Evolutionary conservation across 1,140 invertebrate genomes (phyloP).

Genomic region (Drosophila serrata): DNA sequence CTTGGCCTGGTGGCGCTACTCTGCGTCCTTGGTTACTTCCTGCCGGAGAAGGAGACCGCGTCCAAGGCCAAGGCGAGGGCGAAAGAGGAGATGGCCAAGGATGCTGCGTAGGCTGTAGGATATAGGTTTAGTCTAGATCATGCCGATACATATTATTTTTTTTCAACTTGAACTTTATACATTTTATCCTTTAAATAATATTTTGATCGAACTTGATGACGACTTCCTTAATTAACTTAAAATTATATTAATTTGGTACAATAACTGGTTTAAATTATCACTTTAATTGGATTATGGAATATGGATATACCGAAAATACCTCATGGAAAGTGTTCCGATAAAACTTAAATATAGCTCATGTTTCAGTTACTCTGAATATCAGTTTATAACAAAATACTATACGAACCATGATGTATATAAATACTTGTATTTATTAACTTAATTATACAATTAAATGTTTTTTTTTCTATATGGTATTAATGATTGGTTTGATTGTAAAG

Average conservation of each 20-base stretch:
- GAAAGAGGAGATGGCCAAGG: constrained; percentile 11
- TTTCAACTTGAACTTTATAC: not conserved
- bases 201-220: not conserved
- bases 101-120: not conserved
- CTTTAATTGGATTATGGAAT: not conserved
- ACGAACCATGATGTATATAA: not conserved
- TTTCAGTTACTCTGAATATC: not conserved
- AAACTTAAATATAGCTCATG: not conserved
- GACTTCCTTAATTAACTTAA: not conserved
- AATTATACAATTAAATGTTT: constrained; percentile 1
- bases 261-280: too few species aligned
- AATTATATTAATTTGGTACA: not conserved
- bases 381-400: not conserved
- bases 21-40: constrained; percentile 41
- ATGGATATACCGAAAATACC: not conserved
- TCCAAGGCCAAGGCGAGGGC: constrained; percentile 9
- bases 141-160: not conserved
- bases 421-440: not conserved
- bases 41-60: constrained; percentile 57
- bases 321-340: not conserved
- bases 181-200: not conserved
- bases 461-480: not conserved
- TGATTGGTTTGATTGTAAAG: not conserved
- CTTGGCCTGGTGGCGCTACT: constrained; percentile 44
- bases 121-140: constrained; percentile 30